Evolutionary conservation across 2,797 vertebrate genomes (phyloP).

Genomic region (Neoniphon sammara): DNA sequence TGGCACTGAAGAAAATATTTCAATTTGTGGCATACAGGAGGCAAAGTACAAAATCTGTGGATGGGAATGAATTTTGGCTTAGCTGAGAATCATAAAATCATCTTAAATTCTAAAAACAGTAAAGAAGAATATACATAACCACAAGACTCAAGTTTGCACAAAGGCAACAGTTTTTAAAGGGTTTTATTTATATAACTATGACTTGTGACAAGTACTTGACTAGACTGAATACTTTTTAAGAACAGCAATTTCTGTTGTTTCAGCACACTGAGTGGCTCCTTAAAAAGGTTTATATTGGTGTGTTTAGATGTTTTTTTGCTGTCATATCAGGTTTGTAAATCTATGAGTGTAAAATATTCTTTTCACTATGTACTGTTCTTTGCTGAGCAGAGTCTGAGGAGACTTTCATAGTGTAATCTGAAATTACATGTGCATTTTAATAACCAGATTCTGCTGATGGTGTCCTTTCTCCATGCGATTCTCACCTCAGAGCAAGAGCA

Average conservation of each 20-base stretch:
- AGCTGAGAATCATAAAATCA: neutral
- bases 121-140: neutral
- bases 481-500: conserved; percentile 35
- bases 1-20: conserved; percentile 6
- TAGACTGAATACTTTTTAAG: conserved; percentile 3
- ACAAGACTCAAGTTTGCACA: conserved; percentile 15
- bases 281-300: conserved; percentile 13
- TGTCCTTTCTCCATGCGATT: conserved; percentile 25
- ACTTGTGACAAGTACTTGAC: neutral
- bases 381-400: conserved; percentile 9
- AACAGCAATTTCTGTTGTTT: conserved; percentile 3
- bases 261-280: conserved; percentile 1
- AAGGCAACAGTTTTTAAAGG: neutral
- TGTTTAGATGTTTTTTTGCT: conserved; percentile 18
- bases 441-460: conserved; percentile 27
- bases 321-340: conserved; percentile 40
- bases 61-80: neutral
- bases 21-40: neutral
- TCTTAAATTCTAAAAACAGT: conserved; percentile 4
- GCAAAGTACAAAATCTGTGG: neutral
- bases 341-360: conserved; percentile 12
- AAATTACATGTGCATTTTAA: conserved; percentile 47
- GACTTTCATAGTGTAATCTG: conserved; percentile 27
- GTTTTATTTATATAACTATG: conserved; percentile 7
- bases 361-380: conserved; percentile 10